A percentile compares a stretch with the other conserved stretches of the same genome.
Evolutionary conservation across 2,888 invertebrate species (phyloP).

Genomic region (Pachliopta kotzebuea): DNA sequence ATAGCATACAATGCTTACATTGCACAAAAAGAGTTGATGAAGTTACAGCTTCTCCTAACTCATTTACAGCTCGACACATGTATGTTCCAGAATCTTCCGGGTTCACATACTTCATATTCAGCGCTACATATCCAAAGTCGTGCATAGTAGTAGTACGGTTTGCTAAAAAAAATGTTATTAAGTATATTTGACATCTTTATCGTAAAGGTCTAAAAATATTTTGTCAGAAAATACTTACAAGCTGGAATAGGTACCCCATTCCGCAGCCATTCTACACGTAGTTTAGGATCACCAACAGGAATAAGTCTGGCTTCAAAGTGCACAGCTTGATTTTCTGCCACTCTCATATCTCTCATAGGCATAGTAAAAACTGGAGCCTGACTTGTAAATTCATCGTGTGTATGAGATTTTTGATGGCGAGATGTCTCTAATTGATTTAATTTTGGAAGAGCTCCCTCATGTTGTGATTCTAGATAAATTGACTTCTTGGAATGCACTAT

Average conservation of each 20-base stretch:
- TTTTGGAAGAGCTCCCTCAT: constrained; percentile 90
- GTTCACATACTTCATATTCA: constrained; percentile 96
- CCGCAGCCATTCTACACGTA: constrained; percentile 96
- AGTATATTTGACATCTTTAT: background rate
- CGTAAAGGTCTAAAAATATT: background rate
- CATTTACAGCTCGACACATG: constrained; percentile 95
- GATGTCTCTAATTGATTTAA: constrained; percentile 90
- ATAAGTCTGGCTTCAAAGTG: constrained; percentile 97
- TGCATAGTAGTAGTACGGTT: constrained; percentile 96
- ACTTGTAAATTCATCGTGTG: constrained; percentile 88
- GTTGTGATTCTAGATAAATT: constrained; percentile 92
- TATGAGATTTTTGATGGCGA: constrained; percentile 85
- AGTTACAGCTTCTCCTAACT: constrained; percentile 96
- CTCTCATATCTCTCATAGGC: constrained; percentile 92
- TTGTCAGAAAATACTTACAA: constrained; percentile 78
- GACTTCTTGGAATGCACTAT: constrained; percentile 91
- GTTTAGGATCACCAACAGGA: constrained; percentile 95
- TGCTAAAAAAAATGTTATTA: constrained; percentile 73
- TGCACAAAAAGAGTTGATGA: constrained; percentile 95
- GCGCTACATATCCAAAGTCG: constrained; percentile 98
- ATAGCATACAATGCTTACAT: constrained; percentile 78
- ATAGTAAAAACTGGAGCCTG: constrained; percentile 96
- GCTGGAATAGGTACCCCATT: constrained; percentile 95
- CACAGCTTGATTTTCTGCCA: constrained; percentile 94
- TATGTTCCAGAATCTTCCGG: constrained; percentile 98